A percentile compares a stretch with the other conserved stretches of the same genome.
phyloP scores from a whole-genome alignment of 1,140 invertebrate species.

The Solenopsis fugax region DNA sequence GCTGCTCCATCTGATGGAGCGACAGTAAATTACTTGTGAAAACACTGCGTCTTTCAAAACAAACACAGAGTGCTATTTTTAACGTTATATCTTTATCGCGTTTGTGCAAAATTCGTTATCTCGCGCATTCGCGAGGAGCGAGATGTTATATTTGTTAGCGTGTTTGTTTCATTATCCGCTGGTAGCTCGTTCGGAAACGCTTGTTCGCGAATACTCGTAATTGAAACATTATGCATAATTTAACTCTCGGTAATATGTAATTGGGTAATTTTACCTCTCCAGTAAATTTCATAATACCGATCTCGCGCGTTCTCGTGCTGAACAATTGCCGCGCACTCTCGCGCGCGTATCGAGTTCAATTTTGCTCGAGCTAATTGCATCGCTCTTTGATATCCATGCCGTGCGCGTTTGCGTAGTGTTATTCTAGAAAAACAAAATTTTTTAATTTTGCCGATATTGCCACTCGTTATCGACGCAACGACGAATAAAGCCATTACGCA shows the following conservation, averaged over 20 bases:
- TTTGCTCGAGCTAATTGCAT: constrained; percentile 24
- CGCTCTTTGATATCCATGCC: neutral
- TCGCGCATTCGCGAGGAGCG: no score
- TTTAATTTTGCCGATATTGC: neutral
- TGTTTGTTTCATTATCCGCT: neutral
- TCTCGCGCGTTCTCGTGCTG: neutral
- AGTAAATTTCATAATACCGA: constrained; percentile 13
- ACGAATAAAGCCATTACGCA: neutral
- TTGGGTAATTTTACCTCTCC: constrained; percentile 29
- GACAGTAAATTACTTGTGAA: neutral
- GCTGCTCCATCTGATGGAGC: neutral
- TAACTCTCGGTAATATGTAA: neutral
- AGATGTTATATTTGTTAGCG: neutral
- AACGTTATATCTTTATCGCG: neutral
- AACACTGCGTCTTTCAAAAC: neutral
- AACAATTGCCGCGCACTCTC: neutral
- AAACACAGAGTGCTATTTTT: constrained; percentile 1
- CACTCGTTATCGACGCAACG: constrained; percentile 16
- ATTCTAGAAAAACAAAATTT: constrained; percentile 11
- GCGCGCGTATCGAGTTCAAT: neutral
- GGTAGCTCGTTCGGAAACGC: neutral
- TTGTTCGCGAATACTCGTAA: neutral
- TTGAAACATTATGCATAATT: constrained; percentile 15
- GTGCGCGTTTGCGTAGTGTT: neutral
- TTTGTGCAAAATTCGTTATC: constrained; percentile 24